Conservation (phyloP, 2,113 vertebrate genomes). For the Galemys pyrenaicus region DNA sequence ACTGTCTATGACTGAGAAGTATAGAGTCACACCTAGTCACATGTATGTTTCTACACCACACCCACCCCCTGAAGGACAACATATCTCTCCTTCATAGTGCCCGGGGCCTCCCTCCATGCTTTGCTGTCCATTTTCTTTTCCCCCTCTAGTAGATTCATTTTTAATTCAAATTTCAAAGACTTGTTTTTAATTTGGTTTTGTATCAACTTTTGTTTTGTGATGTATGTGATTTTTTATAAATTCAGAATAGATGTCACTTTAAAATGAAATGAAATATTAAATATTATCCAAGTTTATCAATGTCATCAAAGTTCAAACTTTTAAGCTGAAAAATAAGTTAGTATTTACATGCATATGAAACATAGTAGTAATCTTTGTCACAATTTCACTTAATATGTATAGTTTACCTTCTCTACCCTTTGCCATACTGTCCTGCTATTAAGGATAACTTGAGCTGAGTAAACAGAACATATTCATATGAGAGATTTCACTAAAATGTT, state of each 20-base stretch:
- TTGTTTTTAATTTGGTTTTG: too few species aligned
- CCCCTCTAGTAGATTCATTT: too few species aligned
- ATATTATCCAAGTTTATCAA: not conserved
- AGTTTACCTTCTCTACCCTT: not conserved
- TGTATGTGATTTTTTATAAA: not conserved
- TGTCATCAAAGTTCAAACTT: not conserved
- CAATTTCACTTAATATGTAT: not conserved
- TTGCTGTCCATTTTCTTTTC: too few species aligned
- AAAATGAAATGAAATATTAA: not conserved
- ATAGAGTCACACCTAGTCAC: too few species aligned
- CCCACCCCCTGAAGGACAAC: too few species aligned
- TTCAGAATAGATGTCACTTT: not conserved
- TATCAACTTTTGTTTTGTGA: too few species aligned
- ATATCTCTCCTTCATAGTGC: too few species aligned
- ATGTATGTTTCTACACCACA: too few species aligned
- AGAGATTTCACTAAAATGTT: not conserved
- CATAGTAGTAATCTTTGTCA: not conserved
- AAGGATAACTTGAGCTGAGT: not conserved
- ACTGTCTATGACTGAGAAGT: too few species aligned
- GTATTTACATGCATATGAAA: not conserved
- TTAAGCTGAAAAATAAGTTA: not conserved
- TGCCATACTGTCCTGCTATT: not conserved
- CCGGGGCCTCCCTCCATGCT: too few species aligned
- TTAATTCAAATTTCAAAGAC: too few species aligned
- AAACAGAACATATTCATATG: not conserved